Conservation (phyloP, 2,888 invertebrate species). For the Anthoptus insignis region DNA sequence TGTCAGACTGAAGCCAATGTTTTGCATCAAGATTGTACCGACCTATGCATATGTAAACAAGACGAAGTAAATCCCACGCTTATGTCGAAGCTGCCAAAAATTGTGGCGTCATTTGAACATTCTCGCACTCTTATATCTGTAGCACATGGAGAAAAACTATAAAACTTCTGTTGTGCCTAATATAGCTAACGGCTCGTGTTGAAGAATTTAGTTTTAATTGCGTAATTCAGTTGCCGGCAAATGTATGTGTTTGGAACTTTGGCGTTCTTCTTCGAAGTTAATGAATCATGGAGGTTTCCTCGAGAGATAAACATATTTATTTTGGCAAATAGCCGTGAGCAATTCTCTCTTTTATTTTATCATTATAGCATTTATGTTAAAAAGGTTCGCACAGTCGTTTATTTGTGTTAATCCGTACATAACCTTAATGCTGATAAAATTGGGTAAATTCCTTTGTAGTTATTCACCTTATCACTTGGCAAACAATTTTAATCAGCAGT, state of each 20-base stretch:
- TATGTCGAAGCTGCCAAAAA: slow-evolving; percentile 68
- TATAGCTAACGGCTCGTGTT: not conserved
- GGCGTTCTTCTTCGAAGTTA: not conserved
- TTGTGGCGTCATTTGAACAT: slow-evolving; percentile 68
- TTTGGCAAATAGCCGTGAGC: not conserved
- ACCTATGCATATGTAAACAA: slow-evolving; percentile 52
- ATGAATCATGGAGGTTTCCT: not conserved
- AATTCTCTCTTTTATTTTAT: not conserved
- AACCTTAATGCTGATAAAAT: not conserved
- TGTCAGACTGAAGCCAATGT: slow-evolving; percentile 14
- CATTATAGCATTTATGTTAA: too few species aligned
- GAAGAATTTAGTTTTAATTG: not conserved
- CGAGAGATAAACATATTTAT: not conserved
- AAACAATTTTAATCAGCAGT: not conserved
- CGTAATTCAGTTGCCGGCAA: not conserved
- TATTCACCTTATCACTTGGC: slow-evolving; percentile 7
- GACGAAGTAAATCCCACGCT: slow-evolving; percentile 65
- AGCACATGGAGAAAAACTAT: slow-evolving; percentile 17
- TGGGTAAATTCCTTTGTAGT: too few species aligned
- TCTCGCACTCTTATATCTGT: slow-evolving; percentile 47
- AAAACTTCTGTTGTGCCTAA: slow-evolving; percentile 26
- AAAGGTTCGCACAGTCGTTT: too few species aligned
- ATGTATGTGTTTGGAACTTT: not conserved
- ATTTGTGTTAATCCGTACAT: not conserved
- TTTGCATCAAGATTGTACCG: slow-evolving; percentile 24